A percentile compares a stretch with the other conserved stretches of the same genome.
These are phyloP conservation scores for Raphicerus campestris DNA, from an alignment of 2,113 vertebrate species.

Conservation along the genomic window DNA sequence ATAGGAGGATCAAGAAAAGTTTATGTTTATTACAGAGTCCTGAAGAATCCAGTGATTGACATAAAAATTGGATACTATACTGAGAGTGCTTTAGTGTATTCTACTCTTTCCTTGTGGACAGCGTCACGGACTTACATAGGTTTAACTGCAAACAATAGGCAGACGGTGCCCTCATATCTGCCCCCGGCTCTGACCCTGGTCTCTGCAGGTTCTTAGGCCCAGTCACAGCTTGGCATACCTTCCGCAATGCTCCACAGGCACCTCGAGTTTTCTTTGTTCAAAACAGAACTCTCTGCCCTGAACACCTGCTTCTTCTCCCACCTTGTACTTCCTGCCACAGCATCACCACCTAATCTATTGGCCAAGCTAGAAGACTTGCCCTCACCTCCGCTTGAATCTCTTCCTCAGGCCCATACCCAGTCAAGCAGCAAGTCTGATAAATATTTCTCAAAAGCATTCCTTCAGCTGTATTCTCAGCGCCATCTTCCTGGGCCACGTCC, in stretches of 20 bases:
- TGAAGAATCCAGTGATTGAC: not conserved
- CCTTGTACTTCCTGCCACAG: not conserved
- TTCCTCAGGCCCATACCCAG: not conserved
- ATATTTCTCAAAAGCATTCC: not conserved
- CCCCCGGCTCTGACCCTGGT: not conserved
- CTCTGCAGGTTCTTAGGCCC: not conserved
- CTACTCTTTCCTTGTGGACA: not conserved
- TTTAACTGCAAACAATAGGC: not conserved
- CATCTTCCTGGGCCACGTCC: not conserved
- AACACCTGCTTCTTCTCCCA: not conserved
- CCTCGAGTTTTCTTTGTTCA: not conserved
- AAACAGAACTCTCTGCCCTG: not conserved
- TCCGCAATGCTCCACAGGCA: no score
- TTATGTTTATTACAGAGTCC: not conserved
- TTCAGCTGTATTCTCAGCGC: not conserved
- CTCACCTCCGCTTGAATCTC: not conserved
- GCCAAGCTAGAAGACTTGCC: not conserved
- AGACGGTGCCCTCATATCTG: accelerated
- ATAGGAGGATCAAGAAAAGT: not conserved
- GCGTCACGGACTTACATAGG: not conserved
- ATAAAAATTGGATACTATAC: not conserved
- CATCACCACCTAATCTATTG: accelerated
- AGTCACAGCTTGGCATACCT: not conserved
- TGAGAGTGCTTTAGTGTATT: not conserved
- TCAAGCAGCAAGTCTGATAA: not conserved